Evolutionary conservation across 2,888 invertebrate species (phyloP), one percentile per base, ranked within the genome.

Genomic region (Cephus pulcher): DNA sequence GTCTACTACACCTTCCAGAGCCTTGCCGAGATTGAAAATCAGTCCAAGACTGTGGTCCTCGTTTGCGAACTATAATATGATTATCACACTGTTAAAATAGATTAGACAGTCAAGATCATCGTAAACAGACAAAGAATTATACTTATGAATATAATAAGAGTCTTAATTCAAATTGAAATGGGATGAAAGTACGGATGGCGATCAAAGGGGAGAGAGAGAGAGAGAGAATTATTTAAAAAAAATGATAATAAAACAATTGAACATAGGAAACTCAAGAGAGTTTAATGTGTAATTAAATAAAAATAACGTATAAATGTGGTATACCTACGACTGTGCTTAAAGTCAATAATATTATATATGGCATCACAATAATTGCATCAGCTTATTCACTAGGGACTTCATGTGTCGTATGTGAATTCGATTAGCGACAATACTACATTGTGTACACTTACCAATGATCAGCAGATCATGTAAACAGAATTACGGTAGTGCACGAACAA

Each of bases 341-440:
- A 87, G 78, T 77, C 85, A 87, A 86, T 40, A 40, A 40, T 40
- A 86, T 40, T 15, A 40, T 15, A 40, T 83, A 84, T 87, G 87
- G 85, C 89, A 89, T 89, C 88, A 84, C 87, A 86, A 86, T 85
- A 83, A 88, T 84, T 83, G 81, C 80, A 79, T 82, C 78, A 78
- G 84, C 84, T 84, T 87, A 87, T 82, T 82, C 80, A 70, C 79
- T 83, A 85, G 79, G 80, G 82, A 79, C 80, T 84, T 81, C 79
- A 85, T 11, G 34, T 81, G 79, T 83, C 78, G 79, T 82, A 82
- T 80, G 81, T 79, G 79, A 82, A 80, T 75, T 79, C 83, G 80
- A 80, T 80, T 80, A 80, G 75, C 81, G 80, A 79, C 78, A 78
- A 78, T 80, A 82, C 79, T 80, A 82, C 79, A 79, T 79, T 80